A percentile compares a stretch with the other conserved stretches of the same genome.
Evolutionary conservation across 2,888 invertebrate species (phyloP).

Genomic region (Bhutanitis thaidina): DNA sequence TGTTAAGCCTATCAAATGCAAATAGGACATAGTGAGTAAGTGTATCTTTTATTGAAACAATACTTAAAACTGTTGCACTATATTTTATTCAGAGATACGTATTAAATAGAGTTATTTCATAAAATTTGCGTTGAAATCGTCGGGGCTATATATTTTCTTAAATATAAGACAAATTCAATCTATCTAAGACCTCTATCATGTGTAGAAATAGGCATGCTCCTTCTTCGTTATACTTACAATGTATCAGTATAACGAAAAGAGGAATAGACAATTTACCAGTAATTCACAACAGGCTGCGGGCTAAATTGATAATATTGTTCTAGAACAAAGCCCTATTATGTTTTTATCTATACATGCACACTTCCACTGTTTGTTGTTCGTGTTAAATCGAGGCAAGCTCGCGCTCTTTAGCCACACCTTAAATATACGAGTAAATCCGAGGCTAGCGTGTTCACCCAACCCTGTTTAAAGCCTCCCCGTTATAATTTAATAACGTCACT

Average conservation of each 20-base stretch:
- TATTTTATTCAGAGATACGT: too few relatives aligned
- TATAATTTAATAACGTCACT: slow-evolving; percentile 11
- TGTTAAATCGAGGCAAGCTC: slow-evolving; percentile 16
- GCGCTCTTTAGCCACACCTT: slow-evolving; percentile 12
- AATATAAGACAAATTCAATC: too few relatives aligned
- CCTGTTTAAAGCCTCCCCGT: not conserved
- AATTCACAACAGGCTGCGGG: slow-evolving; percentile 13
- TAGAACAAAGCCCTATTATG: slow-evolving; percentile 24
- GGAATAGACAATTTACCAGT: slow-evolving; percentile 7
- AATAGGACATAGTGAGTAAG: too few relatives aligned
- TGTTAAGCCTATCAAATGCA: too few relatives aligned
- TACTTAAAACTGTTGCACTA: too few relatives aligned
- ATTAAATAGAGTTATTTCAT: too few relatives aligned
- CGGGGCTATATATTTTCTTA: too few relatives aligned
- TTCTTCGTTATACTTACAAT: too few relatives aligned
- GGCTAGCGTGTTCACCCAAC: slow-evolving; percentile 5
- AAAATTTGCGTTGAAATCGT: too few relatives aligned
- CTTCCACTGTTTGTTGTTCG: slow-evolving; percentile 20
- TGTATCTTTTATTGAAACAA: too few relatives aligned
- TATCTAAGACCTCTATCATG: too few relatives aligned
- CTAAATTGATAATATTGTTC: slow-evolving; percentile 23
- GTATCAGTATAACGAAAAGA: not conserved
- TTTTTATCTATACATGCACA: slow-evolving; percentile 20
- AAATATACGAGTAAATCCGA: slow-evolving; percentile 5
- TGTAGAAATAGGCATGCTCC: too few relatives aligned